Evolutionary conservation across 1,140 invertebrate genomes (phyloP).

Genomic region (Pemphigus obesinymphae): DNA sequence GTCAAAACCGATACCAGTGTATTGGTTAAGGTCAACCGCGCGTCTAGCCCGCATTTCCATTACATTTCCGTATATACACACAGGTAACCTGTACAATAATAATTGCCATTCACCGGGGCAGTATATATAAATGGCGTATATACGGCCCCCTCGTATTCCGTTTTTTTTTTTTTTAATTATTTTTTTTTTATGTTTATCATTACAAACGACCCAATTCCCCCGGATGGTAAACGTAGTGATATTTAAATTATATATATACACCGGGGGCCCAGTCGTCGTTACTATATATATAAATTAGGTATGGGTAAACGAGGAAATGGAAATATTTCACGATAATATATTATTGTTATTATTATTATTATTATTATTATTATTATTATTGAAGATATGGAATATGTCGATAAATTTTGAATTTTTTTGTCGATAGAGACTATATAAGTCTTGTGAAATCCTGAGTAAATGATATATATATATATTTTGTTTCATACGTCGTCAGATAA

Average conservation of each 20-base stretch:
- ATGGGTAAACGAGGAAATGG: too few species aligned
- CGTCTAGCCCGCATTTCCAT: constrained; percentile 15
- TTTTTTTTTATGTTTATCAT: neutral
- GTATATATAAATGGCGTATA: neutral
- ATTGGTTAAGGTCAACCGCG: constrained; percentile 1
- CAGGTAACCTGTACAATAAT: neutral
- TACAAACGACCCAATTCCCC: neutral
- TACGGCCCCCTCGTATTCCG: neutral
- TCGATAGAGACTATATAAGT: too few species aligned
- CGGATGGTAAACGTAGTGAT: neutral
- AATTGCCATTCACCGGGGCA: neutral
- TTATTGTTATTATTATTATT: neutral
- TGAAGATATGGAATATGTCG: too few species aligned
- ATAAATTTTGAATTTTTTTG: too few species aligned
- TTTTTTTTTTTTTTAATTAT: neutral
- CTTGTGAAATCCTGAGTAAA: too few species aligned
- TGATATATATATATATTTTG: too few species aligned
- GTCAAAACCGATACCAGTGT: neutral
- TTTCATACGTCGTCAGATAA: too few species aligned
- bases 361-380: too few species aligned
- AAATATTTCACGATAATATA: neutral
- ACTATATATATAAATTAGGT: too few species aligned
- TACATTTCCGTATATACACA: neutral
- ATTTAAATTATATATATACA: neutral
- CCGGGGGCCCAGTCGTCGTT: neutral